Evolutionary conservation across 2,888 invertebrate genomes (phyloP).

Genomic region (Stegophylla sp.): DNA sequence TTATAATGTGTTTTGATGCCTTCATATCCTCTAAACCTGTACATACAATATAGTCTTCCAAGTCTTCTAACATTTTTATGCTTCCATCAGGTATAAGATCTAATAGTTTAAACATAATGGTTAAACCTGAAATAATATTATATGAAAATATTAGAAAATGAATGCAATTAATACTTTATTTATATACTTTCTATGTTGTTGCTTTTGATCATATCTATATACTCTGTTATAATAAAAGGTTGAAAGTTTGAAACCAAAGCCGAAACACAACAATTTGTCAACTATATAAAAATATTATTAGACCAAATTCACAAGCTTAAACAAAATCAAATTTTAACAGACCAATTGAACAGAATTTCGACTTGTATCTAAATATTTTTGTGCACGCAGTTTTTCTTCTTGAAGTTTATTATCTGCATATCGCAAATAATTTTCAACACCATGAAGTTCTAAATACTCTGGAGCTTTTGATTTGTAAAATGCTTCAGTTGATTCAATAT

Average conservation of each 20-base stretch:
- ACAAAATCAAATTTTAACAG: slow-evolving; percentile 61
- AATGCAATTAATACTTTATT: too few species aligned
- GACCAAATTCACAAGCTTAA: not conserved
- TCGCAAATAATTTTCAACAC: slow-evolving; percentile 95
- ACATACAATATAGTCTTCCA: slow-evolving; percentile 91
- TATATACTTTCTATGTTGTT: slow-evolving; percentile 88
- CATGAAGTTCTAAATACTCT: slow-evolving; percentile 85
- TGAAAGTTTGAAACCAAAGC: slow-evolving; percentile 91
- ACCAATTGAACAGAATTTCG: slow-evolving; percentile 74
- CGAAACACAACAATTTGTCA: slow-evolving; percentile 91
- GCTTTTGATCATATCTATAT: slow-evolving; percentile 89
- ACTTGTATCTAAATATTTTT: slow-evolving; percentile 89
- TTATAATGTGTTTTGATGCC: slow-evolving; percentile 92
- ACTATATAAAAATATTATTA: slow-evolving; percentile 64
- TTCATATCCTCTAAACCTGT: slow-evolving; percentile 97
- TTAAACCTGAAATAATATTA: slow-evolving; percentile 67
- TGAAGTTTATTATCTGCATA: slow-evolving; percentile 93
- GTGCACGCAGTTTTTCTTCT: slow-evolving; percentile 93
- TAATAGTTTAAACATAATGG: slow-evolving; percentile 75
- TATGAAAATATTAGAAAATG: slow-evolving; percentile 18
- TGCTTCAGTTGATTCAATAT: slow-evolving; percentile 90
- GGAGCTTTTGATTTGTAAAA: slow-evolving; percentile 92
- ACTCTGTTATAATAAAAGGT: slow-evolving; percentile 90
- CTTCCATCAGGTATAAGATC: slow-evolving; percentile 92
- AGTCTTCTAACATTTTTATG: slow-evolving; percentile 85